Evolutionary conservation across 2,113 vertebrate species (phyloP).

Genomic region (Clupea harengus): DNA sequence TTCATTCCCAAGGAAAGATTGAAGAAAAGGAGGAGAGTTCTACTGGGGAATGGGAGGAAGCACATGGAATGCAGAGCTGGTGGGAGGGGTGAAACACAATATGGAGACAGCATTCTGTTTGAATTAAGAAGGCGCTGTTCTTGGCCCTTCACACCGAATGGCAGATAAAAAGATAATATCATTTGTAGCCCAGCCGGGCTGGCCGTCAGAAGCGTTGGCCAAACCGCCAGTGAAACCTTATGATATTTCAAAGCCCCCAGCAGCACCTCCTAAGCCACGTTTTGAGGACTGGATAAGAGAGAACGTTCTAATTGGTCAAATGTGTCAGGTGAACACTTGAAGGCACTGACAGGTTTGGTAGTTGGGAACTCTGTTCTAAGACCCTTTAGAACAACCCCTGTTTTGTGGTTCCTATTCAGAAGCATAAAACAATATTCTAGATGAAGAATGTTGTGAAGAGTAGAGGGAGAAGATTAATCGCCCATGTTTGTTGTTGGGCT

Average conservation of each 20-base stretch:
- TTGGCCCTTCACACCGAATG: slow-evolving; percentile 27
- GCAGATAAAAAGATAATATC: slow-evolving; percentile 46
- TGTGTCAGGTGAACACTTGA: slow-evolving; percentile 24
- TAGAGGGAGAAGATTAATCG: neutral
- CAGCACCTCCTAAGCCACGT: neutral
- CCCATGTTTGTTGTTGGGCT: neutral
- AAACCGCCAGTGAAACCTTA: slow-evolving; percentile 35
- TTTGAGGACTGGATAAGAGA: neutral
- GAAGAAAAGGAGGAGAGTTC: neutral
- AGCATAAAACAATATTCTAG: neutral
- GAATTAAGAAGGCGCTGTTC: slow-evolving; percentile 35
- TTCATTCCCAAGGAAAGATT: neutral
- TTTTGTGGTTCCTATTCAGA: neutral
- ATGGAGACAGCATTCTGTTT: slow-evolving; percentile 33
- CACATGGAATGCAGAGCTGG: neutral
- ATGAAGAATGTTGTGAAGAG: neutral
- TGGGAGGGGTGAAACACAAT: neutral
- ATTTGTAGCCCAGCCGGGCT: slow-evolving; percentile 31
- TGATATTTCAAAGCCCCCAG: slow-evolving; percentile 39
- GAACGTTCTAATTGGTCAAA: slow-evolving; percentile 37
- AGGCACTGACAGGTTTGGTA: neutral
- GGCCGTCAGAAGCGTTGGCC: slow-evolving; percentile 32
- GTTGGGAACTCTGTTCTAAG: neutral
- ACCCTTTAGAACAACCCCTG: neutral
- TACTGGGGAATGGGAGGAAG: neutral